Base-by-base conservation (phyloP, 2,888 invertebrate species). In the Deladenus siricidicola region DNA sequence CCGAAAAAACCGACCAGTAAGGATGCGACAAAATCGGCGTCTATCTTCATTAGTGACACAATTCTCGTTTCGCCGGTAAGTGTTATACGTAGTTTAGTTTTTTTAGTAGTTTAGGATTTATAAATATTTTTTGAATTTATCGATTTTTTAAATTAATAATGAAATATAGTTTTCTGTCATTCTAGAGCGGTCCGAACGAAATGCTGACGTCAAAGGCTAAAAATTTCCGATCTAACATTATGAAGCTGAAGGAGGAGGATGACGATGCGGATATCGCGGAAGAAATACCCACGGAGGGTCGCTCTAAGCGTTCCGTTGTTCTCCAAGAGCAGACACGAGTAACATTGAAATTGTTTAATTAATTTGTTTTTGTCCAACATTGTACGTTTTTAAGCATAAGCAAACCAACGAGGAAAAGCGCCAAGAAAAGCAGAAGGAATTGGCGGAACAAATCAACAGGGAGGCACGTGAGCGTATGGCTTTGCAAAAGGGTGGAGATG, bases 331-430 rank as follows among this genome's bases (percentile, higher is more conserved):
- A 71, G 65, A 70, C 70, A 30, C 73, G 84, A 82, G 69, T 69
- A 61, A 43, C 14, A 30, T 43, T 44, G 14, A 3, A 29, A n/a
- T 29, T 62, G 23, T 54, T 28, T 23, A 1, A 29, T 3, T 19
- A 14, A 53, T 17, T 52, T n/a, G 26, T 42, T 51, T 28, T 26
- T 0, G 30, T 26, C 23, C 10, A 29, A 28, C 8, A 57, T 21
- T 21, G 23, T 3, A 1, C 30, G n/a, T n/a, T 1, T 49, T 62
- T 42, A 44, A 67, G 59, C 78, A 75, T 42, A 94, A 96, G 79
- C 89, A 89, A 71, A 91, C 92, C 14, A 88, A 92, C 0, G 98
- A 99, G 80, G 96, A 98, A 76, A 96, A 96, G 80, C 86, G 98
- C 17, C 90, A 91, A 71, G 87, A 89, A 76, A 93, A 96, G 83